Percentiles rank a stretch among this genome's conserved stretches.
Conservation (phyloP, 2,113 vertebrate genomes). For the Pterophyllum scalare region DNA sequence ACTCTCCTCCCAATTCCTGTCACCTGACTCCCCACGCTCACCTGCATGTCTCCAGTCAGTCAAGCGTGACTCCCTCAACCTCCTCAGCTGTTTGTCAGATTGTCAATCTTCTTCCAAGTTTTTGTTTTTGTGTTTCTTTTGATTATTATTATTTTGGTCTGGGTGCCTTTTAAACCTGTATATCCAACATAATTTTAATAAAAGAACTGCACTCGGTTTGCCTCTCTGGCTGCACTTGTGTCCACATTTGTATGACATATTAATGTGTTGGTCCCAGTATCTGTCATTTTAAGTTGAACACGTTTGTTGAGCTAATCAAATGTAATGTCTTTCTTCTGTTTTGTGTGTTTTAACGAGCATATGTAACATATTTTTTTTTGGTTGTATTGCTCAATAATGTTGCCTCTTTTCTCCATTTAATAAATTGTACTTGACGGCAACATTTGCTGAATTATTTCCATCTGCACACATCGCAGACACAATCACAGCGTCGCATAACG, state of each 20-base stretch:
- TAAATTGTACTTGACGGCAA: not conserved
- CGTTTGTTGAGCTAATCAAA: not conserved
- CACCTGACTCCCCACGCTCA: not conserved
- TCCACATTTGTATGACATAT: not conserved
- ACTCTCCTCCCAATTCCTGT: constrained; percentile 9
- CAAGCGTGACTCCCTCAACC: not conserved
- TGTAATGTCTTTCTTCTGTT: not conserved
- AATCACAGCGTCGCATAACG: constrained; percentile 8
- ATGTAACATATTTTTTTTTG: not conserved
- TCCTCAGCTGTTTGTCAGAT: not conserved
- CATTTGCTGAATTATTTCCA: not conserved
- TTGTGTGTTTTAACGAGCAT: not conserved
- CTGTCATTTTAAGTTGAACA: not conserved
- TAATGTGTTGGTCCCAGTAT: too few species aligned
- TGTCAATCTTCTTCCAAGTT: not conserved
- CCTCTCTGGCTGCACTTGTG: fast-evolving
- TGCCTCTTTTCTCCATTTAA: not conserved
- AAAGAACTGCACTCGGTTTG: not conserved
- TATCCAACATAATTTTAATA: not conserved
- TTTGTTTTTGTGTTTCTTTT: not conserved
- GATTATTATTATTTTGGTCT: too few species aligned
- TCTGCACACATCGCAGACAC: not conserved
- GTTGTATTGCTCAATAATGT: not conserved
- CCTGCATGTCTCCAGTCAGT: not conserved
- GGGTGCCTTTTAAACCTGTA: fast-evolving